These are phyloP conservation scores for Tokudaia muenninki DNA, from an alignment of 2,797 vertebrate species.

Conservation along the genomic window DNA sequence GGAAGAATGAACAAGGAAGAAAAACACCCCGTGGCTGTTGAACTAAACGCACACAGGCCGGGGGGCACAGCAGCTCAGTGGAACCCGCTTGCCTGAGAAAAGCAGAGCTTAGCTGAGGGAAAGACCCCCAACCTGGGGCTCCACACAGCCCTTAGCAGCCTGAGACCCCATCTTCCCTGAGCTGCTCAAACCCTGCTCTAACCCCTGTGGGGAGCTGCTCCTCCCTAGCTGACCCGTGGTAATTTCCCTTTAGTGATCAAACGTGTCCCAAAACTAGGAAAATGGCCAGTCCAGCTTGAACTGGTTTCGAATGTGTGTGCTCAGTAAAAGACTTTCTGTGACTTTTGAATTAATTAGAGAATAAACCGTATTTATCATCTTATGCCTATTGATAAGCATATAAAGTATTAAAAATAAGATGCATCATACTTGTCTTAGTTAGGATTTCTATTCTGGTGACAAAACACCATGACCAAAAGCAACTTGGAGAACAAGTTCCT, in stretches of 20 bases:
- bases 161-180: no score
- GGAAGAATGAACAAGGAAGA: background rate
- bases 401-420: no score
- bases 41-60: background rate
- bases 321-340: background rate
- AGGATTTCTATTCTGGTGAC: background rate
- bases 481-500: background rate
- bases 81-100: no score
- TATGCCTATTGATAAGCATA: no score
- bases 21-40: background rate
- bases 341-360: background rate
- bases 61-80: background rate
- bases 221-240: background rate
- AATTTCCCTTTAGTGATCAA: background rate
- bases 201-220: background rate
- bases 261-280: background rate
- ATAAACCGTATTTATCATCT: background rate
- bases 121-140: background rate
- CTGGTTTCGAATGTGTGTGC: background rate
- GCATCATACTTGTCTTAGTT: background rate
- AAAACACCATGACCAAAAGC: background rate
- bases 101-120: background rate
- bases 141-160: background rate
- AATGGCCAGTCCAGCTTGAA: background rate
- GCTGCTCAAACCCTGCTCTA: no score